Base-by-base conservation (phyloP, 2,797 vertebrate species). In the Mus minutoides region DNA sequence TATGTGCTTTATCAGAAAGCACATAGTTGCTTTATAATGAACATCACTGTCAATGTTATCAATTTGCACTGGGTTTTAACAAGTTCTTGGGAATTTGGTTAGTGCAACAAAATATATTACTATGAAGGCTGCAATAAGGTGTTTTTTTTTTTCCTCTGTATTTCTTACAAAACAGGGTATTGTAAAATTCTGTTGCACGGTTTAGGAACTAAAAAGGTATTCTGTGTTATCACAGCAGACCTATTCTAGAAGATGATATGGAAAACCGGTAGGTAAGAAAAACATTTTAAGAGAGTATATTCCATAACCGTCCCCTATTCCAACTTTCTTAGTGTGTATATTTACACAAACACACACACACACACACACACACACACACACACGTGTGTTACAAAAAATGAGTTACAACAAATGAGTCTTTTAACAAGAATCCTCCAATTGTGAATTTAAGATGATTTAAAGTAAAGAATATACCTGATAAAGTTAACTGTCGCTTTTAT, bases 371-470 rank as follows among this genome's bases (percentile, higher is more conserved):
- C 58, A 60, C 58, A 60, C 54, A 54, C 52, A n/a, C n/a, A 46
- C 43, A 46, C 6, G 3, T 46, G 43, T 46, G 43, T 46, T 46
- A 49, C 49, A 49, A 49, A 49, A 49, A 49, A 49, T 49, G 49
- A 49, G 43, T n/a, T 94, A 64, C 77, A 13, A 93, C 75, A 52
- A 83, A 83, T 84, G 31, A 88, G 16, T 80, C 17, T 94, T 75
- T 6, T 31, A 54, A 64, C 62, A 34, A 69, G 88, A 92, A 56
- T 80, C 54, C 0, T 73, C 11, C 43, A 92, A 62, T 14, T 46
- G 26, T 75, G 54, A 56, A 84, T 78, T 95, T 93, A 96, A 96
- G 60, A 56, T 62, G 83, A 84, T 69, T 95, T 94, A 95, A 96
- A 26, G 16, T 34, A 88, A 92, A 71, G 34, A 49, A 88, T 58